Base-by-base conservation (phyloP, 2,797 vertebrate genomes). In the Benthosema pterotum region DNA sequence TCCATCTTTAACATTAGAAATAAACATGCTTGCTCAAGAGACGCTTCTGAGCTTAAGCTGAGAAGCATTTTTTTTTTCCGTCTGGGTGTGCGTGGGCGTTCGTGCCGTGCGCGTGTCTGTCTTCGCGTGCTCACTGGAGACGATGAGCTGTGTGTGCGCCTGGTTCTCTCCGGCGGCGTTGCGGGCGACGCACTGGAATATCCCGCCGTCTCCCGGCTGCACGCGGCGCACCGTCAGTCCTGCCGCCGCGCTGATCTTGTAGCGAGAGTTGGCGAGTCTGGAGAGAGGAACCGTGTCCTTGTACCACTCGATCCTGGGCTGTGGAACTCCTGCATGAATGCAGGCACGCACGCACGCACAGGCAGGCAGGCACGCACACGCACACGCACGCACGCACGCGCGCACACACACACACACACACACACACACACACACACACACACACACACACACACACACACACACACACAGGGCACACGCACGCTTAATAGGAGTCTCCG, bases 101-200 rank as follows among this genome's bases (percentile, higher is more conserved):
- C 5, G 3, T 25, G 0, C 22, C 0, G n/a, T n/a, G n/a, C 14
- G 25, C 2, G 0, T 58, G 28, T 6, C 0, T 32, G 28, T 32
- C 28, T 32, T 32, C 4, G 22, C n/a, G n/a, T 56, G 96, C 97
- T 96, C 86, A 98, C 97, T 95, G 25, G 95, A 96, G 54, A 97
- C 94, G 0, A 95, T 92, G 46, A 98, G 93, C 60, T 96, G 95
- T 60, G 95, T 90, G 78, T 94, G 82, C 0, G 91, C 92, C 58
- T 96, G 94, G 18, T 86, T 86, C 83, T 98, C 95, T 64, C 97
- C 97, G 0, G 93, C 96, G 0, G 83, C 83, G 17, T 93, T 99
- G 60, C 90, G 93, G 47, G 95, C 95, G 1, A 98, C 92, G 62
- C 97, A 99, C 89, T 99, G 96, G 86, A 95, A 98, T 83, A 97